Evolutionary conservation across 1,140 invertebrate species (phyloP), one percentile per base, ranked within the genome.

Genomic region (Homalodisca vitripennis): DNA sequence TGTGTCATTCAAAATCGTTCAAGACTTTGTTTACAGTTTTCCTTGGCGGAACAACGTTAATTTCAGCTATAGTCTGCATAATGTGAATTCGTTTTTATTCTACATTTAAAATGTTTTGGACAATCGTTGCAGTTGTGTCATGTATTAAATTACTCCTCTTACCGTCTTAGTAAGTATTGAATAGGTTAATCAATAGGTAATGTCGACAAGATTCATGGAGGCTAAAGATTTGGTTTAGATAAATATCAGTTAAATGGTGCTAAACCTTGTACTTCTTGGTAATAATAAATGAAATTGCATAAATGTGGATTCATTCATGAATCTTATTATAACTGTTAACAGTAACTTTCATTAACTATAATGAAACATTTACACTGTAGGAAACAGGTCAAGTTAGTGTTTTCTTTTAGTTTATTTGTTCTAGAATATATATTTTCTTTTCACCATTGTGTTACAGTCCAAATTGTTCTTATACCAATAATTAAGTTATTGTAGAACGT

Each of bases 61-160:
- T n/a, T n/a, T n/a, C n/a, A n/a, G n/a, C n/a, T n/a, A n/a, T n/a
- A n/a, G n/a, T n/a, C n/a, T n/a, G n/a, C n/a, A n/a, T n/a, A n/a
- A n/a, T n/a, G n/a, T n/a, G n/a, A n/a, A n/a, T n/a, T n/a, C n/a
- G n/a, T n/a, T n/a, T n/a, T n/a, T n/a, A n/a, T n/a, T n/a, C n/a
- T n/a, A n/a, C n/a, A n/a, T 32, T 60, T 20, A 69, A 63, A 66
- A 73, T 67, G 65, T 70, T 68, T 66, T 74, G 63, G 66, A 67
- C 20, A 64, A 63, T 71, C 26, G 66, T 71, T 48, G 17, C 69
- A 0, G n/a, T 84, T 1, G 70, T 85, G 3, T 82, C 85, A 24
- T 86, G 84, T 71, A 70, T 89, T 27, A 89, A 89, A 79, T 71
- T 88, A 46, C 79, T 89, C 24, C 75, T 90, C 46, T 82, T 89